Percentiles rank a stretch among this genome's conserved stretches.
phyloP scores from a whole-genome alignment of 2,113 vertebrate genomes.

The Scophthalmus maximus region DNA sequence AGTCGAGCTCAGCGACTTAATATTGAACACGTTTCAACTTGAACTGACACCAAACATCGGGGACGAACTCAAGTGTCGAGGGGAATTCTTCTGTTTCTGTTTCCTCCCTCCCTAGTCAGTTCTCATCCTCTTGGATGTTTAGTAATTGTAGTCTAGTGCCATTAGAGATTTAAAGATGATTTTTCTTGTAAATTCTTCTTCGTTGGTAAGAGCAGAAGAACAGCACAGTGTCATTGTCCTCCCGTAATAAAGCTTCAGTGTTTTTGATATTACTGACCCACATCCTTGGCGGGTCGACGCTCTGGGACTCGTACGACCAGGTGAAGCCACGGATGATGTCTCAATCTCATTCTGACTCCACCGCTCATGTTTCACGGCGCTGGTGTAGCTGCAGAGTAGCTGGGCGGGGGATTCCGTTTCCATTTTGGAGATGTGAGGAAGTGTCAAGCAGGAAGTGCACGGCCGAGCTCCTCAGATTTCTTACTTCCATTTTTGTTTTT shows the following conservation, averaged over 20 bases:
- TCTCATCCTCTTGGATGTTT: not conserved
- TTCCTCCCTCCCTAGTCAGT: not conserved
- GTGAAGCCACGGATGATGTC: conserved; percentile 51
- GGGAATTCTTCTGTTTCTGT: not conserved
- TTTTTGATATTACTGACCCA: conserved; percentile 54
- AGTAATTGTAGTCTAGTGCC: not conserved
- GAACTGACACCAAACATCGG: no score
- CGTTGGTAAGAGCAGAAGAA: not conserved
- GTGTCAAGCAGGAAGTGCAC: not conserved
- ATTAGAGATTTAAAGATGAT: not conserved
- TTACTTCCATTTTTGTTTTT: not conserved
- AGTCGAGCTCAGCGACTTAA: not conserved
- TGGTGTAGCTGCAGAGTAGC: conserved; percentile 28
- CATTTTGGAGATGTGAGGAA: not conserved
- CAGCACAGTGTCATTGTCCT: not conserved
- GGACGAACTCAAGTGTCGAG: not conserved
- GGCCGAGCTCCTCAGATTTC: no score
- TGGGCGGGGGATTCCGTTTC: not conserved
- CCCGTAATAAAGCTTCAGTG: conserved; percentile 25
- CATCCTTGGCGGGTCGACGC: conserved; percentile 34
- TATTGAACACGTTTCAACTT: not conserved
- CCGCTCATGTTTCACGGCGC: conserved; percentile 52
- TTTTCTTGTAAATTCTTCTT: no score
- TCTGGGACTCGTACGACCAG: conserved; percentile 14
- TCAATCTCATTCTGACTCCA: conserved; percentile 23